Evolutionary conservation across 2,797 vertebrate genomes (phyloP), one percentile per base, ranked within the genome.

Genomic region (Myotis vivesi): DNA sequence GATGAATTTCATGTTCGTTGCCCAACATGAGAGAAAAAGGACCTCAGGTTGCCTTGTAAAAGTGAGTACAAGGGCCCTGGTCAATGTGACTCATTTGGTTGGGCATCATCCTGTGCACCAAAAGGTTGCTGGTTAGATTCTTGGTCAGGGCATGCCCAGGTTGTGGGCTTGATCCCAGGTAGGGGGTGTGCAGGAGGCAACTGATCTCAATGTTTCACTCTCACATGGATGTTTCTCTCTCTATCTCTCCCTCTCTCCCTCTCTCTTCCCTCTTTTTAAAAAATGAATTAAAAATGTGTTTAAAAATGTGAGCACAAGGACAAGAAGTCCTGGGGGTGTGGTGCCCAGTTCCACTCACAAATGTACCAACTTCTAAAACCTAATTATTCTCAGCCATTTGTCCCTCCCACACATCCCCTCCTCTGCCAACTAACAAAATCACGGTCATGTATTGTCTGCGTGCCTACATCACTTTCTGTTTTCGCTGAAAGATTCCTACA

Each of bases 381-480:
- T 30, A 33, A 62, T 41, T 51, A 13, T 77, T 79, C 68, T 23
- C 28, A 8, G 36, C 23, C 41, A 5, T 38, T n/a, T 44, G 41
- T 38, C 20, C 55, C 25, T 87, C 17, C 23, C 28, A n/a, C 11
- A n/a, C 8, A 0, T 51, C 9, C 9, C 36, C 22, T 68, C 72
- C 11, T 30, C 44, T 16, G 30, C 53, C n/a, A 23, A 4, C 46
- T 46, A 33, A n/a, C 44, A 71, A n/a, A 15, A 66, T 30, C 22
- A 46, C 19, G 6, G 25, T 10, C 0, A 1, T 20, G 10, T 62
- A 3, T 11, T 51, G 5, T 22, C 8, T 51, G 36, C 38, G 2
- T 77, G 25, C 36, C 79, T 25, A 23, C 2, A 36, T n/a, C 13
- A 12, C 25, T 49, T 71, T 79, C 28, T 8, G 6, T 64, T 71